Conservation (phyloP, 2,797 vertebrate genomes). For the Chiroxiphia lanceolata region DNA sequence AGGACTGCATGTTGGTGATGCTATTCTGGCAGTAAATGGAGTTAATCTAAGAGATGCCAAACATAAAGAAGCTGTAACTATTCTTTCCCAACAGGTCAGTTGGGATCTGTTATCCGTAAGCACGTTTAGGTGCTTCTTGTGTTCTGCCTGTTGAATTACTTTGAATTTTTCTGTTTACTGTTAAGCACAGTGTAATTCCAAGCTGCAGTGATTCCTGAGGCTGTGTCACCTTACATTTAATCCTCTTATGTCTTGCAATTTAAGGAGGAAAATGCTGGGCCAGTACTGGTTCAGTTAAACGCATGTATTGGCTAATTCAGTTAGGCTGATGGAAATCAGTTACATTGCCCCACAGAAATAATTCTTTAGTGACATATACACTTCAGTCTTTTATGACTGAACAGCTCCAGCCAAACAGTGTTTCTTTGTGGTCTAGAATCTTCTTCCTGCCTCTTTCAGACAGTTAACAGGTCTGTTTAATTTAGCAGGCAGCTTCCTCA, state of each 20-base stretch:
- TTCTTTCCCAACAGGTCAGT: slow-evolving; percentile 95
- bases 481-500: not conserved
- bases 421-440: not conserved
- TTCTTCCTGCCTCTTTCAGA: not conserved
- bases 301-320: not conserved
- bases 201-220: not conserved
- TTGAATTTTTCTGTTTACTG: not conserved
- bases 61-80: slow-evolving; percentile 98
- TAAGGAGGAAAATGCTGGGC: not conserved
- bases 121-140: not conserved
- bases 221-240: not conserved
- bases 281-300: not conserved
- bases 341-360: not conserved
- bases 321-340: not conserved
- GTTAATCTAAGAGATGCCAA: slow-evolving; percentile 97
- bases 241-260: not conserved
- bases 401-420: not conserved
- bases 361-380: fast-evolving
- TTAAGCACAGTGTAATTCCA: not conserved
- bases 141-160: not conserved
- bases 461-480: not conserved
- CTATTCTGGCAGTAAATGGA: slow-evolving; percentile 95
- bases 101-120: not conserved
- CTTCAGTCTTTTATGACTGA: not conserved
- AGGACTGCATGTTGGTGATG: slow-evolving; percentile 95